Conservation (phyloP, 2,888 invertebrate genomes). For the Choreutis nemorana region DNA sequence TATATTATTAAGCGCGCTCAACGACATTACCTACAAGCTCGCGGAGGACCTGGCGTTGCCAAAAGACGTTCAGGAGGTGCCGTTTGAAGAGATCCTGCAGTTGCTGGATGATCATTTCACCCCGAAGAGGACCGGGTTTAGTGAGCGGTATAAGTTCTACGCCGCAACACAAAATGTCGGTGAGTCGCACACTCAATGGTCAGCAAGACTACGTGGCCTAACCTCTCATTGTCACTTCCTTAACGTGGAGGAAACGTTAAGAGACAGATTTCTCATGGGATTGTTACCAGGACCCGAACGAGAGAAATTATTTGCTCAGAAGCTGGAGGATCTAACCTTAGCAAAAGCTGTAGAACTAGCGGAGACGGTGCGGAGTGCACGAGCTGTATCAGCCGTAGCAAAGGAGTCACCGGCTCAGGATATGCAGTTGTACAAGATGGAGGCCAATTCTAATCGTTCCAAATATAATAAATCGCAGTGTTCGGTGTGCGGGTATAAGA, state of each 20-base stretch:
- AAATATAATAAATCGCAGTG: not conserved
- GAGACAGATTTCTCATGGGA: constrained; percentile 10
- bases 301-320: constrained; percentile 15
- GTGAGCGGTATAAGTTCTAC: constrained; percentile 11
- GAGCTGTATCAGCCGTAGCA: constrained; percentile 9
- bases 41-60: constrained; percentile 4
- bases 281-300: constrained; percentile 11
- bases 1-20: constrained; percentile 1
- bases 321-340: constrained; percentile 12
- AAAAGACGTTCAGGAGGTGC: constrained; percentile 1
- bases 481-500: constrained; percentile 8
- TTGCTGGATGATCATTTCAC: constrained; percentile 16
- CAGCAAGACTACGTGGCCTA: constrained; percentile 9
- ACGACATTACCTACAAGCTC: constrained; percentile 2
- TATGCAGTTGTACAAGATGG: constrained; percentile 5
- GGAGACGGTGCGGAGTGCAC: constrained; percentile 14
- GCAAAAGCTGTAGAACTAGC: constrained; percentile 15
- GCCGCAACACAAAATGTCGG: constrained; percentile 3
- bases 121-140: constrained; percentile 16
- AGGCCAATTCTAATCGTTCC: not conserved
- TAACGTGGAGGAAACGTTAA: constrained; percentile 9
- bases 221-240: constrained; percentile 9
- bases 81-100: constrained; percentile 1
- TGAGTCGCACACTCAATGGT: constrained; percentile 8
- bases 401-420: not conserved